Evolutionary conservation across 2,888 invertebrate species (phyloP).

Genomic region (Pyrrhia umbra): DNA sequence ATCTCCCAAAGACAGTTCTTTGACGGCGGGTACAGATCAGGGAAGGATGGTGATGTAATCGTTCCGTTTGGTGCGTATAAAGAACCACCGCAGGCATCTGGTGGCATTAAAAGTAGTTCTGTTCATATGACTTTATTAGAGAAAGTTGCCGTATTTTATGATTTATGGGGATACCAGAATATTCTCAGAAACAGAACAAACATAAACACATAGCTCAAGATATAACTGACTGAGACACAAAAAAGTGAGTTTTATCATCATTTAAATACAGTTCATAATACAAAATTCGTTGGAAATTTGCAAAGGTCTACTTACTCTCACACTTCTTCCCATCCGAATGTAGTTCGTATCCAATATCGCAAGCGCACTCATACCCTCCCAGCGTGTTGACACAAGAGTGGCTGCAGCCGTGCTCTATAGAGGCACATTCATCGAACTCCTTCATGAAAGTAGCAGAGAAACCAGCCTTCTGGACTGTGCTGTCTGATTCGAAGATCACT

Average conservation of each 20-base stretch:
- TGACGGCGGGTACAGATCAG: constrained; percentile 97
- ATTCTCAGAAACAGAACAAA: too few relatives aligned
- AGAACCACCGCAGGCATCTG: constrained; percentile 99
- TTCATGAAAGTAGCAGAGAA: constrained; percentile 99
- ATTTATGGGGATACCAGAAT: too few relatives aligned
- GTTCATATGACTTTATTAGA: neutral
- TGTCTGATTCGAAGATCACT: constrained; percentile 99
- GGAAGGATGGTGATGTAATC: constrained; percentile 98
- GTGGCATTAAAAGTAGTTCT: neutral
- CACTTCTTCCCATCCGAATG: constrained; percentile 99
- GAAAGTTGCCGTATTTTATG: too few relatives aligned
- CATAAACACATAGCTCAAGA: too few relatives aligned
- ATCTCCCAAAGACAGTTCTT: constrained; percentile 99
- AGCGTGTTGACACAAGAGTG: constrained; percentile 99
- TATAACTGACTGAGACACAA: too few relatives aligned
- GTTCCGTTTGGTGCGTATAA: constrained; percentile 97
- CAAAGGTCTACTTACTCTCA: constrained; percentile 93
- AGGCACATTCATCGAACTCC: constrained; percentile 98
- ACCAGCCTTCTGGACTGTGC: constrained; percentile 99
- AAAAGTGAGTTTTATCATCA: too few relatives aligned
- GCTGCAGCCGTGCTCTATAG: constrained; percentile 97
- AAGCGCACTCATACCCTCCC: constrained; percentile 97
- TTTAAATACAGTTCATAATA: too few relatives aligned
- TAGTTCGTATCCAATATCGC: constrained; percentile 98
- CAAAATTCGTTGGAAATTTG: neutral